Evolutionary conservation across 2,113 vertebrate species (phyloP).

Genomic region (Chauna torquata): DNA sequence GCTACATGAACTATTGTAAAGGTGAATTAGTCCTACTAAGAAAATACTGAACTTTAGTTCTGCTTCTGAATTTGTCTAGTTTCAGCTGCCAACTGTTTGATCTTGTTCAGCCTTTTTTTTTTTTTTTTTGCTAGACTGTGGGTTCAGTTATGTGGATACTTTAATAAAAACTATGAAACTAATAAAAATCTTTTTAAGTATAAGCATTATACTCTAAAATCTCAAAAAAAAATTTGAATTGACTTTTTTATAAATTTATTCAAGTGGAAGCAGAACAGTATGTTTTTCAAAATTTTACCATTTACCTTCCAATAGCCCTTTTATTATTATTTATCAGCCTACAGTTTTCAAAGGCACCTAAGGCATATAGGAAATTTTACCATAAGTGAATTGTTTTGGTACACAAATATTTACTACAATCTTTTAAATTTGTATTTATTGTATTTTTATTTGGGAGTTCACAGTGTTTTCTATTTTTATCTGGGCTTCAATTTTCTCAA

Average conservation of each 20-base stretch:
- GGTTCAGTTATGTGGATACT: not conserved
- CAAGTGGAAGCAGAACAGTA: not conserved
- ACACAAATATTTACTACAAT: not conserved
- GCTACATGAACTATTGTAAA: not conserved
- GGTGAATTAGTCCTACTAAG: not conserved
- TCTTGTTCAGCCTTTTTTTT: not conserved
- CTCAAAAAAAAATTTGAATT: not conserved
- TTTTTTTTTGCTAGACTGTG: not conserved
- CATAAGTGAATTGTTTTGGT: not conserved
- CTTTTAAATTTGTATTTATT: not conserved
- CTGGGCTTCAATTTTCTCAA: not conserved
- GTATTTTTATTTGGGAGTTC: not conserved
- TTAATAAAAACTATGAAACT: not conserved
- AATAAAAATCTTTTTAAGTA: not conserved
- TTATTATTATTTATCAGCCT: not conserved
- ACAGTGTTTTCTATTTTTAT: not conserved
- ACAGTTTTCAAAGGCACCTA: not conserved
- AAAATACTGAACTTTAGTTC: not conserved
- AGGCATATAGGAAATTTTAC: not conserved
- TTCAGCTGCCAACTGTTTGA: slow-evolving; percentile 17
- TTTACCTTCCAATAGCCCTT: not conserved
- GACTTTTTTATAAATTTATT: not conserved
- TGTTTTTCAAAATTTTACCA: not conserved
- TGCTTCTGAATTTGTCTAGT: not conserved
- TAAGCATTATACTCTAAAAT: not conserved